phyloP scores from a whole-genome alignment of 30 jellyfish, hydroid and myxozoan genomes.

The Morbakka virulenta region DNA sequence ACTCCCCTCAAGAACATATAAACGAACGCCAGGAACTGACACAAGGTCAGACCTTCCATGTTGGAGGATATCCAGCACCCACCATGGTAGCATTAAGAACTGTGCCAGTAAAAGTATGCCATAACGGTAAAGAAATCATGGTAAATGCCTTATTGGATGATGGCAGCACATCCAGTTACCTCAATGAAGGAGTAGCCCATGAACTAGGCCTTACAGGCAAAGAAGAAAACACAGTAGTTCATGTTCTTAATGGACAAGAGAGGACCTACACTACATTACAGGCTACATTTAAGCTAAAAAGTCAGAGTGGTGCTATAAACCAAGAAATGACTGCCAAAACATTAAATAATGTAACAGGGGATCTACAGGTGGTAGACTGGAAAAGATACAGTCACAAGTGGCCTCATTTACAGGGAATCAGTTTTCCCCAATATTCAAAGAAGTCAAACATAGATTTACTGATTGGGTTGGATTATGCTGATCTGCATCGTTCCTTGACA shows the following conservation, averaged over 20 bases:
- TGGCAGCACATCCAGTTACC: slow-evolving; percentile 58
- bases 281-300: slow-evolving; percentile 23
- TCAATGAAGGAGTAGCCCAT: slow-evolving; percentile 45
- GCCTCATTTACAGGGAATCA: slow-evolving; percentile 7
- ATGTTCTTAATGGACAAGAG: slow-evolving; percentile 1
- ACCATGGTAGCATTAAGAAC: slow-evolving; percentile 33
- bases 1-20: too few species aligned
- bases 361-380: slow-evolving; percentile 18
- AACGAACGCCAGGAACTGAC: too few species aligned
- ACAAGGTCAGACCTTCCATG: too few species aligned
- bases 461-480: slow-evolving; percentile 28
- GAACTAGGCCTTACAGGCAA: slow-evolving; percentile 35
- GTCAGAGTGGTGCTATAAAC: slow-evolving; percentile 19
- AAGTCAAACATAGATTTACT: neutral
- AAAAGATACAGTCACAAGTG: neutral
- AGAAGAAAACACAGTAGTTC: neutral
- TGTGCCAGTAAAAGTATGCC: slow-evolving; percentile 28
- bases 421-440: neutral
- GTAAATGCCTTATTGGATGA: slow-evolving; percentile 56
- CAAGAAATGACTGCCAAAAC: neutral
- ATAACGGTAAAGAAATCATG: neutral
- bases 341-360: slow-evolving; percentile 8
- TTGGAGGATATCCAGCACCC: too few species aligned
- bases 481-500: slow-evolving; percentile 30
- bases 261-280: neutral